A percentile compares a stretch with the other conserved stretches of the same genome.
phyloP scores from a whole-genome alignment of 2,797 vertebrate species.

The Neostethus bicornis region DNA sequence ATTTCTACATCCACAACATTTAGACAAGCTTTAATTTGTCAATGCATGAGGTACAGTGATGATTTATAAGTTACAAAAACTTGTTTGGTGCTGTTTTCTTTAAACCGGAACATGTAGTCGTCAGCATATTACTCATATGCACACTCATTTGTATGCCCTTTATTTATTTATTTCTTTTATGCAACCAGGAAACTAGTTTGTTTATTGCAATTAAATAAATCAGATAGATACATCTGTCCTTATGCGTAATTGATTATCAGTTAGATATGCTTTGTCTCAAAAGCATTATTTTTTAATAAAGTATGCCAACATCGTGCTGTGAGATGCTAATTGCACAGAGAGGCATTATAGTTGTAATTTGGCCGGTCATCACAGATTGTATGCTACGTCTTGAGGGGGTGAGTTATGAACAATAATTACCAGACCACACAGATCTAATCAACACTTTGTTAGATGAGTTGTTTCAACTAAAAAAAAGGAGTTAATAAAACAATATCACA shows the following conservation, averaged over 20 bases:
- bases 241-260: conserved; percentile 18
- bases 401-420: conserved; percentile 61
- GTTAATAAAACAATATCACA: neutral
- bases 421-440: conserved; percentile 51
- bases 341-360: conserved; percentile 50
- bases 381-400: conserved; percentile 39
- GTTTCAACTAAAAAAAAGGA: conserved; percentile 16
- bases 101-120: conserved; percentile 34
- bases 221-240: neutral
- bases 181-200: neutral
- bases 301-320: conserved; percentile 7
- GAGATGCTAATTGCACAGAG: conserved; percentile 46
- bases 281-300: conserved; percentile 28
- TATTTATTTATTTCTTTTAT: conserved; percentile 2
- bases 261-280: conserved; percentile 3
- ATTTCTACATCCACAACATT: conserved; percentile 21
- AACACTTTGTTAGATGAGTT: conserved; percentile 39
- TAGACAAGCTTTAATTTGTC: too few relatives aligned
- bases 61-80: conserved; percentile 53
- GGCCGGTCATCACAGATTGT: conserved; percentile 52
- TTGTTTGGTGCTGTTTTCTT: conserved; percentile 32
- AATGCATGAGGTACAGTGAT: conserved; percentile 31
- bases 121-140: conserved; percentile 24
- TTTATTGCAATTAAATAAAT: neutral
- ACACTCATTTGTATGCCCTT: conserved; percentile 13